phyloP scores from a whole-genome alignment of 2,113 vertebrate genomes.

The Psophia crepitans region DNA sequence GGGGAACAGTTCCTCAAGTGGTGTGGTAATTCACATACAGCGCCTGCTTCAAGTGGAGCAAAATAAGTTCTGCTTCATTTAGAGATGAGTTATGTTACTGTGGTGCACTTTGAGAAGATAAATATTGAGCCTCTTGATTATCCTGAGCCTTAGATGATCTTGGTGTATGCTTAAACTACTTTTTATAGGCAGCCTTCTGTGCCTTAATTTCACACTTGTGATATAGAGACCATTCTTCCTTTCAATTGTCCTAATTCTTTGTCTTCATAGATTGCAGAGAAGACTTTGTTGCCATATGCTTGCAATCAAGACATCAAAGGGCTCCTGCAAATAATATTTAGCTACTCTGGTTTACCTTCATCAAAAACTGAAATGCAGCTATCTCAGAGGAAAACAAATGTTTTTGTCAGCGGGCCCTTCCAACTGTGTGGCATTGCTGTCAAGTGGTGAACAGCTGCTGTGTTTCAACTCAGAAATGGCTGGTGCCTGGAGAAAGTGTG shows the following conservation, averaged over 20 bases:
- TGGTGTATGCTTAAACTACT: neutral
- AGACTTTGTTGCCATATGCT: neutral
- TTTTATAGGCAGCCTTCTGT: neutral
- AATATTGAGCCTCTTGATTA: neutral
- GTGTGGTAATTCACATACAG: accelerated
- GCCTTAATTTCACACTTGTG: neutral
- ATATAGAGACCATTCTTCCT: neutral
- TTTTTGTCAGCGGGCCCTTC: neutral
- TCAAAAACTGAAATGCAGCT: neutral
- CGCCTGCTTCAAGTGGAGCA: neutral
- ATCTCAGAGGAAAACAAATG: neutral
- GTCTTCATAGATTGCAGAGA: neutral
- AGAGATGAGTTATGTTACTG: neutral
- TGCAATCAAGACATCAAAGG: neutral
- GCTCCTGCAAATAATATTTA: neutral
- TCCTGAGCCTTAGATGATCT: neutral
- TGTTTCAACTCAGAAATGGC: neutral
- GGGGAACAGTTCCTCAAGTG: neutral
- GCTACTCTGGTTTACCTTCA: neutral
- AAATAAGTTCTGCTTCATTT: neutral
- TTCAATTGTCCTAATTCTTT: neutral
- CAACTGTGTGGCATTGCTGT: neutral
- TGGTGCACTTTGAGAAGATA: neutral
- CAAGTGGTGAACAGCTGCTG: neutral
- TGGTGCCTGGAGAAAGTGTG: neutral